These are phyloP conservation scores for Scaptomyza parva DNA, from an alignment of 2,888 invertebrate species.

Conservation along the genomic window DNA sequence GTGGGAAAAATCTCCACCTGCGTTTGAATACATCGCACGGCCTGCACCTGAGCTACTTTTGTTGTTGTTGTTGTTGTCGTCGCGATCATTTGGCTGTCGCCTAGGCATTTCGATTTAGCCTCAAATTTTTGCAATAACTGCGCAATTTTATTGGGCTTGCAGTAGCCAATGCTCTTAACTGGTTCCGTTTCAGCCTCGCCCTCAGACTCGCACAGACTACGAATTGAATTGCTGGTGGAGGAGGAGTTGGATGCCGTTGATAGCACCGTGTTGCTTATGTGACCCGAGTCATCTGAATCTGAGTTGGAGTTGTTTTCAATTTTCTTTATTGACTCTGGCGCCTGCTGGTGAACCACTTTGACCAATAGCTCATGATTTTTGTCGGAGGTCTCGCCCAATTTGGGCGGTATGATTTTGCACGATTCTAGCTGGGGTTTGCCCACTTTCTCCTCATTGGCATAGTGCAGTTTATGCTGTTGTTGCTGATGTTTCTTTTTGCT, in stretches of 20 bases:
- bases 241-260: conserved; percentile 51
- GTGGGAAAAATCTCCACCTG: conserved; percentile 84
- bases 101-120: conserved; percentile 49
- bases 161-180: conserved; percentile 20
- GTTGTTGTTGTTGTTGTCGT: conserved; percentile 41
- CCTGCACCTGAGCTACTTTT: conserved; percentile 80
- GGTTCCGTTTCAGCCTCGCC: conserved; percentile 38
- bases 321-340: conserved; percentile 15
- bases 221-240: conserved; percentile 58
- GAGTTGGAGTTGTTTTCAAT: conserved; percentile 50
- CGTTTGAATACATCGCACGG: conserved; percentile 83
- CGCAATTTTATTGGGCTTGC: conserved; percentile 78
- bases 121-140: conserved; percentile 83
- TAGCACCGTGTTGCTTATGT: conserved; percentile 88
- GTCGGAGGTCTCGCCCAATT: conserved; percentile 82
- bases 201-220: conserved; percentile 71
- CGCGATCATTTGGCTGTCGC: conserved; percentile 16
- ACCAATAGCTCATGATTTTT: conserved; percentile 83
- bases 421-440: conserved; percentile 79
- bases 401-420: conserved; percentile 83
- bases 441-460: conserved; percentile 82
- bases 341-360: conserved; percentile 72
- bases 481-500: conserved; percentile 57
- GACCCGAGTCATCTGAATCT: conserved; percentile 92
- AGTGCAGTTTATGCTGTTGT: conserved; percentile 69